Percentiles rank a stretch among this genome's conserved stretches.
Conservation (phyloP, 1,140 invertebrate genomes). For the Caerostris darwini region DNA sequence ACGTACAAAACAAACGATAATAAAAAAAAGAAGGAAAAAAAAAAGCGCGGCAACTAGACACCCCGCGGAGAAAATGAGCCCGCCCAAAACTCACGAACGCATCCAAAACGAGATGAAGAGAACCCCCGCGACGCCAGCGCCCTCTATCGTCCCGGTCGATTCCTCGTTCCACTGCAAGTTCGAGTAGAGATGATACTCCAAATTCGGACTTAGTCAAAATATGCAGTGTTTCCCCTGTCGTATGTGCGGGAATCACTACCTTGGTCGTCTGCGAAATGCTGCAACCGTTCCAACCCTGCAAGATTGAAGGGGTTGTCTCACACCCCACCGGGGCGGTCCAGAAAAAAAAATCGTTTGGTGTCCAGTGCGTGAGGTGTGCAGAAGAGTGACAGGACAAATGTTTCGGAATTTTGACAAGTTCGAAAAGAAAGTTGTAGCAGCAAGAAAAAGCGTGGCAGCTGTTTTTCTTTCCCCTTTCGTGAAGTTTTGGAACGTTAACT, state of each 20-base stretch:
- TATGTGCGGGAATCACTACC: not conserved
- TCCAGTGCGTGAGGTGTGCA: constrained; percentile 9
- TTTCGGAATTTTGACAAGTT: not conserved
- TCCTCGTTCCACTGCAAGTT: not conserved
- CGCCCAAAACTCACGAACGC: constrained; percentile 62
- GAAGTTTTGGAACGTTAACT: not conserved
- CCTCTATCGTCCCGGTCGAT: constrained; percentile 58
- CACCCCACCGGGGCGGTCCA: not conserved
- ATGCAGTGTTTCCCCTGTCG: constrained; percentile 12
- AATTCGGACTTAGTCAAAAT: constrained; percentile 65
- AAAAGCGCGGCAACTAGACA: not conserved
- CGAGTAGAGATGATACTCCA: constrained; percentile 30
- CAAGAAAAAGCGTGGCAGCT: constrained; percentile 18
- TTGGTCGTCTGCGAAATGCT: not conserved
- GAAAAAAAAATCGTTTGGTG: not conserved
- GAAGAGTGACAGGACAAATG: not conserved
- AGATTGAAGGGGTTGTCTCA: not conserved
- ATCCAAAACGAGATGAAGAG: constrained; percentile 57
- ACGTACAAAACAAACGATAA: not conserved
- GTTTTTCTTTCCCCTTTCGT: not conserved
- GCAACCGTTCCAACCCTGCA: not conserved
- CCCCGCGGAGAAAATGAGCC: constrained; percentile 56
- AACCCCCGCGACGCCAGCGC: constrained; percentile 45
- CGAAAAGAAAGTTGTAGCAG: constrained; percentile 2
- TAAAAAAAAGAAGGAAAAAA: not conserved